phyloP scores from a whole-genome alignment of 2,113 vertebrate genomes.

The Galemys pyrenaicus region DNA sequence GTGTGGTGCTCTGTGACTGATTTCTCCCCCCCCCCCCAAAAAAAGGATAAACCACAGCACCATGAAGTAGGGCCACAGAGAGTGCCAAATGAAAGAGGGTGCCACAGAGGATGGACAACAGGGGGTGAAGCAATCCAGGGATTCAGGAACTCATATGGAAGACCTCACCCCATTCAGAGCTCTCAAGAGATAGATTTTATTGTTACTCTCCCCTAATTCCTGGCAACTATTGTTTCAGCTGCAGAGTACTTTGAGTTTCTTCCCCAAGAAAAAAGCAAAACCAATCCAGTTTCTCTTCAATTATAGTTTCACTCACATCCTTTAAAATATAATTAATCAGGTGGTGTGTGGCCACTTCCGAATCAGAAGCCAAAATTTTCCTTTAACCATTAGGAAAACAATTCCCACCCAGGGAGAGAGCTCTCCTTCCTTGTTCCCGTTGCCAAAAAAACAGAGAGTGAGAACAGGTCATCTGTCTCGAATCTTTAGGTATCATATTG shows the following conservation, averaged over 20 bases:
- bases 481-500: conserved; percentile 3
- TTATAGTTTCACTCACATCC: conserved; percentile 52
- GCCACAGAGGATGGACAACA: neutral
- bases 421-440: neutral
- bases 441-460: conserved; percentile 9
- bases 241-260: conserved; percentile 36
- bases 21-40: too few species aligned
- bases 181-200: neutral
- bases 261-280: conserved; percentile 20
- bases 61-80: neutral
- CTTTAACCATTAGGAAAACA: conserved; percentile 60
- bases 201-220: neutral
- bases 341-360: conserved; percentile 33
- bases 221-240: conserved; percentile 58
- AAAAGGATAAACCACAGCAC: neutral
- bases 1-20: neutral
- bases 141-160: neutral
- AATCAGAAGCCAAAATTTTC: conserved; percentile 51
- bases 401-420: conserved; percentile 18
- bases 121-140: neutral
- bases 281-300: conserved; percentile 51
- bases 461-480: conserved; percentile 6
- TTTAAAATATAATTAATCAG: conserved; percentile 66
- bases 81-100: neutral
- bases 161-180: neutral